These are phyloP conservation scores for Sitta carolinensis DNA, from an alignment of 2,797 vertebrate genomes.

Conservation along the genomic window DNA sequence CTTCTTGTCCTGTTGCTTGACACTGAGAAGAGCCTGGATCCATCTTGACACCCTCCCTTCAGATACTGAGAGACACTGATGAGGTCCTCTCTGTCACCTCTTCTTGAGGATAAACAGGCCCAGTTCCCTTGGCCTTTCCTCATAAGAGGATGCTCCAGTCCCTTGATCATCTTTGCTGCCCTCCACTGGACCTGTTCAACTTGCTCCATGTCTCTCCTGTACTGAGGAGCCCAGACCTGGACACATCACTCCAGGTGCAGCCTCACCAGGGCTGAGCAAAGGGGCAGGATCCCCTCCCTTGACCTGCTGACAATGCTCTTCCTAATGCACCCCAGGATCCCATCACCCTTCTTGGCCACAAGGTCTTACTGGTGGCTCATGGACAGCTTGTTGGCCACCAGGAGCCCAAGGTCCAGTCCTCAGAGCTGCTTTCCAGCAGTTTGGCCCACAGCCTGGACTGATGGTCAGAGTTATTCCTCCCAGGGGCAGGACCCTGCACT, in stretches of 20 bases:
- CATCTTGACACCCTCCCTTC: too few relatives aligned
- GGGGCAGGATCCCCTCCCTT: not conserved
- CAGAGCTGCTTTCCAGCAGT: not conserved
- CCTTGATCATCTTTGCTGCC: not conserved
- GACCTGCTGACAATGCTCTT: not conserved
- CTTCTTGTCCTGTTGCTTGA: not conserved
- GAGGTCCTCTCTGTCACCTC: not conserved
- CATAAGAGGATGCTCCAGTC: not conserved
- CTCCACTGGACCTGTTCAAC: not conserved
- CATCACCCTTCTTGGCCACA: not conserved
- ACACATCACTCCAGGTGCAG: not conserved
- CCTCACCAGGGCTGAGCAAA: too few relatives aligned
- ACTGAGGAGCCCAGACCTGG: not conserved
- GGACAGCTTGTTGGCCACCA: not conserved
- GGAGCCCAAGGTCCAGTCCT: too few relatives aligned
- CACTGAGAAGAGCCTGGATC: too few relatives aligned
- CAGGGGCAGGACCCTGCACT: not conserved
- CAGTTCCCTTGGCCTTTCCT: not conserved
- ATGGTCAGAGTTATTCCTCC: not conserved
- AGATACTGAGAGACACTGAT: not conserved
- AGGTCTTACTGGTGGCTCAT: not conserved
- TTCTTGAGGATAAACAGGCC: not conserved
- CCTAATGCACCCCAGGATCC: rapidly evolving
- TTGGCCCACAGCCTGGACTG: too few relatives aligned
- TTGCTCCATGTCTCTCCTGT: rapidly evolving